Evolutionary conservation across 1,140 invertebrate genomes (phyloP), one percentile per base, ranked within the genome.

Genomic region (Oscheius sp.): DNA sequence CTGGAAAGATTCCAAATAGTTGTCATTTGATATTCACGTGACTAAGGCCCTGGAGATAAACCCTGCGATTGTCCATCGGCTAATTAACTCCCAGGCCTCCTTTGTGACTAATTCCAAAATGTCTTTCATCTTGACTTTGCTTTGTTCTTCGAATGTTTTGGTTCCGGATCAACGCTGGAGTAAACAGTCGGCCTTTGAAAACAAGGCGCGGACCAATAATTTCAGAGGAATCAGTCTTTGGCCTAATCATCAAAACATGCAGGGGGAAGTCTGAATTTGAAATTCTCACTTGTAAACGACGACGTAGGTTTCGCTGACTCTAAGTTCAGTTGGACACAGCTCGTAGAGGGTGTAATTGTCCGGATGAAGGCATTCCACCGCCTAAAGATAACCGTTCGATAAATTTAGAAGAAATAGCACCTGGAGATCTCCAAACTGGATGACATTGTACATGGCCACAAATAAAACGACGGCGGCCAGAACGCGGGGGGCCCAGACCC

Each of bases 261-360:
- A 18, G 18, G 42, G 23, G 42, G 23, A 18, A 71, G 7, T 23
- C 4, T 26, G 2, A 66, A 67, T 67, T 67, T 52, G 3, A 31
- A 18, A n/a, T n/a, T 31, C 75, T 69, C 61, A 79, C 78, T 77
- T 79, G 46, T 80, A 80, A 20, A 80, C 68, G 28, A 71, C 68
- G 18, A 77, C 68, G 63, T 80, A 80, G 28, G 45, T 45, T 36
- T 76, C 79, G 45, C 67, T 70, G 35, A 80, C 15, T 70, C 79
- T 26, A 61, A 80, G 42, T 36, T 74, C 76, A 23, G 79, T 80
- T 15, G 79, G 79, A 58, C 79, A 80, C 1, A 80, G 61, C 46
- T 80, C 79, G 42, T 70, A 78, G 2, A 78, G 18, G 3, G 55
- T 67, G 26, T 38, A 36, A 20, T 67, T 61, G 3, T 59, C 52